These are phyloP conservation scores for Natrix natrix DNA, from an alignment of 2,797 vertebrate species.

Conservation along the genomic window DNA sequence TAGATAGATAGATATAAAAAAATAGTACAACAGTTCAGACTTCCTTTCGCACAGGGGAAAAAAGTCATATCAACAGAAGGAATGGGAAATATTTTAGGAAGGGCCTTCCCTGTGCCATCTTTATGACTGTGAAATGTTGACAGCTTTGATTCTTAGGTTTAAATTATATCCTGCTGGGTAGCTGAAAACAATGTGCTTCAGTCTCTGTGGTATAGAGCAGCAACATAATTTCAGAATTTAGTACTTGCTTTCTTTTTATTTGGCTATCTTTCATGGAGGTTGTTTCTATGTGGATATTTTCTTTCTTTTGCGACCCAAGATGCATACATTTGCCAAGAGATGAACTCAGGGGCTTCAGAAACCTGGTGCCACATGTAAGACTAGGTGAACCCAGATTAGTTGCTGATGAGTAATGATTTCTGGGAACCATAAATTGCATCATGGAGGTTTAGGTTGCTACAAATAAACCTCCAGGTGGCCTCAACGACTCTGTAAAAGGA, in stretches of 20 bases:
- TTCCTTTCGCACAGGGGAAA: not conserved
- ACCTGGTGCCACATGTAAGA: not conserved
- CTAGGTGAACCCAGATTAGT: not conserved
- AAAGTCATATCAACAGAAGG: not conserved
- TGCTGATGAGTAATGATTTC: not conserved
- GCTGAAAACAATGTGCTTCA: conserved; percentile 19
- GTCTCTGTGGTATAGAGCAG: not conserved
- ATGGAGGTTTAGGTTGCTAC: too few relatives aligned
- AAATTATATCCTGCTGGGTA: conserved; percentile 27
- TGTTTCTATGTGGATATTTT: not conserved
- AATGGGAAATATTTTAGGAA: conserved; percentile 23
- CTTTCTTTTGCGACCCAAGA: not conserved
- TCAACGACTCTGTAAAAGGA: too few relatives aligned
- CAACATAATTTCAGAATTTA: conserved; percentile 36
- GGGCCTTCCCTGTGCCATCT: conserved; percentile 4
- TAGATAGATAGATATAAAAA: too few relatives aligned
- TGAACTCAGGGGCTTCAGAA: not conserved
- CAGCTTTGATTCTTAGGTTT: conserved; percentile 34
- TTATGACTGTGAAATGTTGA: conserved; percentile 22
- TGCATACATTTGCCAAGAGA: not conserved
- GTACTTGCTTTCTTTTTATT: conserved; percentile 31
- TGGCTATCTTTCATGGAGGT: conserved; percentile 12
- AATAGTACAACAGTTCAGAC: not conserved
- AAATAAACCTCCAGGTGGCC: too few relatives aligned
- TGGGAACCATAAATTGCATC: not conserved